Evolutionary conservation across 2,113 vertebrate species (phyloP).

Genomic region (Dipodomys ordii): DNA sequence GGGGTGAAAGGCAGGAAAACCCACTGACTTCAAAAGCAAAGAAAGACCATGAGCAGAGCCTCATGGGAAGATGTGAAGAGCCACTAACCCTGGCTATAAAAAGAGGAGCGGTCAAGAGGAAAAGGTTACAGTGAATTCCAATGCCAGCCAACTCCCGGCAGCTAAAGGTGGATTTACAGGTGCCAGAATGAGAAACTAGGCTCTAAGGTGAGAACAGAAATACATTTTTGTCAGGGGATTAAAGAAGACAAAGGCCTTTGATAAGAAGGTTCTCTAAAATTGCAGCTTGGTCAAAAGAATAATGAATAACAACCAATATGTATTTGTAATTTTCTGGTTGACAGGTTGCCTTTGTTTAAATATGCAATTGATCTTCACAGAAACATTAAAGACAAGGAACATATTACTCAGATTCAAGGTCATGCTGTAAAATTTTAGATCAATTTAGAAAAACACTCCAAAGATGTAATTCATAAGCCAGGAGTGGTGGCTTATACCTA

Average conservation of each 20-base stretch:
- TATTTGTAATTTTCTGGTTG: background rate
- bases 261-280: background rate
- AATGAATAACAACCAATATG: background rate
- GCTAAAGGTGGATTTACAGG: background rate
- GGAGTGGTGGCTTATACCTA: too few species aligned
- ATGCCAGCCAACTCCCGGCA: too few species aligned
- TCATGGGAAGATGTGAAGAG: background rate
- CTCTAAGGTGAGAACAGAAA: too few species aligned
- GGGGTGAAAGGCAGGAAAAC: background rate
- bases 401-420: background rate
- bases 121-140: background rate
- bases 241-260: background rate
- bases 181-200: too few species aligned
- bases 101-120: background rate
- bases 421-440: background rate
- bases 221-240: background rate
- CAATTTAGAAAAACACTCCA: constrained; percentile 18
- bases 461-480: background rate
- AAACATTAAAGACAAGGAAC: background rate
- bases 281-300: background rate
- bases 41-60: too few species aligned
- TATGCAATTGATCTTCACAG: background rate
- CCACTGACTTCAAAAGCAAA: background rate
- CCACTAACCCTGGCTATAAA: too few species aligned
- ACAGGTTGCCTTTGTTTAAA: background rate